Evolutionary conservation across 2,888 invertebrate genomes (phyloP), one percentile per base, ranked within the genome.

Genomic region (Leptopilina myrica): DNA sequence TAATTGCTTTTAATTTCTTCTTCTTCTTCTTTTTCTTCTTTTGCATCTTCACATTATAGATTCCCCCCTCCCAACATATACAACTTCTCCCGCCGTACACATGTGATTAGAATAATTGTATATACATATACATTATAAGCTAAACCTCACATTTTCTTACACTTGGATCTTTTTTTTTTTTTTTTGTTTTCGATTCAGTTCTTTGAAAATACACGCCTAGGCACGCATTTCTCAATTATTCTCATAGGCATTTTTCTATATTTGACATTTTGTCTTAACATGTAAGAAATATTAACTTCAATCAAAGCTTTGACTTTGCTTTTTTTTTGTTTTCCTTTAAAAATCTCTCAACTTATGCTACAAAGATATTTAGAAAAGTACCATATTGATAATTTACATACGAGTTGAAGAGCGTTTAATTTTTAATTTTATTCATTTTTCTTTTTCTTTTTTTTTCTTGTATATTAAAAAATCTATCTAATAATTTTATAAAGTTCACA

Each of bases 41-140:
- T 69, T 56, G 49, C 56, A 62, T 65, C 20, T 66, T 76, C 65
- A 49, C 40, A 43, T 73, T 5, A 73, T 56, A 33, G 26, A 33
- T 56, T 33, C 56, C 56, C 73, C 73, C 33, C 73, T 56, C 26
- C 53, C 67, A 11, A 26, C 64, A 62, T 43, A 12, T 59, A 53
- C 1, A 14, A 77, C 64, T 14, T n/a, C 46, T 79, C 78, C 56
- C 81, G 56, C 26, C 73, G 53, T 53, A 73, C 53, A 73, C 53
- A 33, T 73, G 73, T 77, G 84, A 84, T 84, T 85, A 85, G 85
- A 84, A 81, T 87, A 86, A 85, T 86, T 85, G 86, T 88, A 87
- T 88, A 86, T 87, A 87, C 87, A 88, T 87, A 86, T 88, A 87
- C 87, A 88, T 87, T 20, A 88, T 73, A 73, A 33, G 26, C 69